Percentiles rank a stretch among this genome's conserved stretches.
These are phyloP conservation scores for Serrognathus titanus DNA, from an alignment of 2,888 invertebrate genomes.

Conservation along the genomic window DNA sequence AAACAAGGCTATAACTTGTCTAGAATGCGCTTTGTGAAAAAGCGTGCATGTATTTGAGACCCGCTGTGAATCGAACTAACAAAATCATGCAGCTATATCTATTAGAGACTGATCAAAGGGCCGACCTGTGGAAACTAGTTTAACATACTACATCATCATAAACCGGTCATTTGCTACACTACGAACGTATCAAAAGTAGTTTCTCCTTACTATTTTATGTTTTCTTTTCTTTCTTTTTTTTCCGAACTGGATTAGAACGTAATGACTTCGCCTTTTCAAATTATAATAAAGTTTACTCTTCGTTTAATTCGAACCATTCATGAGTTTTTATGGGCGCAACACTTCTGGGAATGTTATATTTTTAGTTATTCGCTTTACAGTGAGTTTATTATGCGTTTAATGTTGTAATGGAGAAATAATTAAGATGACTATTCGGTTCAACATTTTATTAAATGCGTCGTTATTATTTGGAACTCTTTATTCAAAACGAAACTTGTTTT, in stretches of 20 bases:
- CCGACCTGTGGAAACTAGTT: conserved; percentile 39
- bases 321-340: neutral
- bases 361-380: neutral
- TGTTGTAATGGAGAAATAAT: neutral
- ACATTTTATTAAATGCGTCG: too few relatives aligned
- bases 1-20: conserved; percentile 31
- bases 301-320: conserved; percentile 13
- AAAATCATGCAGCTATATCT: conserved; percentile 41
- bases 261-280: conserved; percentile 13
- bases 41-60: conserved; percentile 32
- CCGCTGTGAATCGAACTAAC: conserved; percentile 40
- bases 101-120: conserved; percentile 39
- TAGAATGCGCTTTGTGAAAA: conserved; percentile 33
- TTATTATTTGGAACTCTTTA: neutral
- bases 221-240: neutral
- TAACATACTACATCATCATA: conserved; percentile 11
- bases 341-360: conserved; percentile 9
- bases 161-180: neutral
- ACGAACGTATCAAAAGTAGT: conserved; percentile 13
- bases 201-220: too few relatives aligned
- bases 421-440: neutral
- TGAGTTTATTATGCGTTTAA: neutral
- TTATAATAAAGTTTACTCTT: conserved; percentile 10
- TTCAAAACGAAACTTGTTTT: neutral
- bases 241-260: conserved; percentile 3